phyloP scores from a whole-genome alignment of 2,113 vertebrate species.

The Carettochelys insculpta region DNA sequence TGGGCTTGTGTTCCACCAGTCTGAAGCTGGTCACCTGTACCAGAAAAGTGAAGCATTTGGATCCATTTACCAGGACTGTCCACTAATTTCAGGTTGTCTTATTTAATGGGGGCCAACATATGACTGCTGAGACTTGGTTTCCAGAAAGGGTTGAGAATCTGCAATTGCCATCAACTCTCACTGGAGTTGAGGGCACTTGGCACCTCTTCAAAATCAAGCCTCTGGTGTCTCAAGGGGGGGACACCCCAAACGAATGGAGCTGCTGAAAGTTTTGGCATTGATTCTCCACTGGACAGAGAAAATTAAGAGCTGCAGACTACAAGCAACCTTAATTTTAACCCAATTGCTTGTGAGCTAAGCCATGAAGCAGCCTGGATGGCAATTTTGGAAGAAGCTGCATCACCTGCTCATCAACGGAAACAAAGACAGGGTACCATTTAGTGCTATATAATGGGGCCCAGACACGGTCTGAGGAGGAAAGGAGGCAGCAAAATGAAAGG shows the following conservation, averaged over 20 bases:
- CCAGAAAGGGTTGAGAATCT: neutral
- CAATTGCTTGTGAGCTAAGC: neutral
- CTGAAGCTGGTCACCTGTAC: accelerated
- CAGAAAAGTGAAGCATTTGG: neutral
- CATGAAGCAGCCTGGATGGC: neutral
- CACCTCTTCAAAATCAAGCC: neutral
- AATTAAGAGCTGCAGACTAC: neutral
- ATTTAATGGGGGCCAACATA: neutral
- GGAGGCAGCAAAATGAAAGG: neutral
- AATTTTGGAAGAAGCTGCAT: neutral
- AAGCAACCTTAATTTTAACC: neutral
- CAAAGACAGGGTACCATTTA: neutral
- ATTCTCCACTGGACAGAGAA: neutral
- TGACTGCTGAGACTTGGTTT: neutral
- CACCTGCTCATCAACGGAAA: neutral
- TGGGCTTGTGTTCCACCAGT: neutral
- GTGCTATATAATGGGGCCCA: neutral
- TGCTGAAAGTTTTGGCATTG: neutral
- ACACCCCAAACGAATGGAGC: neutral
- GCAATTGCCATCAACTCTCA: neutral
- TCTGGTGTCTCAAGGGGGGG: neutral
- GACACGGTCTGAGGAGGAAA: neutral
- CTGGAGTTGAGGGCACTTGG: neutral
- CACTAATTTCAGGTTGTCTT: neutral
- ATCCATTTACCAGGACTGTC: neutral